Conservation (phyloP, 2,113 vertebrate genomes). For the Nestor notabilis region DNA sequence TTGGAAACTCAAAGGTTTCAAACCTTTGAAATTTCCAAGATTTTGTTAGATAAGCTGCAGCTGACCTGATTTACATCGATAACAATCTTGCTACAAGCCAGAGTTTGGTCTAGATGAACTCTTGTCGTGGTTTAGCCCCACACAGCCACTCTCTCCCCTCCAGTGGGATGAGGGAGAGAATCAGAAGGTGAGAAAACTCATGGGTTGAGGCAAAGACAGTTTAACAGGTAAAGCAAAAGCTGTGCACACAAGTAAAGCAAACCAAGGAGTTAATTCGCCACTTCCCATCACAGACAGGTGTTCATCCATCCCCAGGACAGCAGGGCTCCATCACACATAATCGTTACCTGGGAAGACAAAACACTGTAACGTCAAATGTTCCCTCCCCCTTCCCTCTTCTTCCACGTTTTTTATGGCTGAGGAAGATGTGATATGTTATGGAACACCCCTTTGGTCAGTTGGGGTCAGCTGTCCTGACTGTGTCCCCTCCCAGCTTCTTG, state of each 20-base stretch:
- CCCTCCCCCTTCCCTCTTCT: neutral
- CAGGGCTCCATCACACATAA: accelerated
- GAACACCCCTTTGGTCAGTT: neutral
- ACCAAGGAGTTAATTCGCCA: neutral
- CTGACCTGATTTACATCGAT: neutral
- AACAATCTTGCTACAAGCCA: neutral
- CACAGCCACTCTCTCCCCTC: accelerated
- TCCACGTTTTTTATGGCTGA: neutral
- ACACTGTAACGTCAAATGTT: accelerated
- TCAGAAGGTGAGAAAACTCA: accelerated
- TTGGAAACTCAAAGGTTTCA: neutral
- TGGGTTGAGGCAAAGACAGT: neutral
- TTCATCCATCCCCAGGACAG: neutral
- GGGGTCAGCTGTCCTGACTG: neutral
- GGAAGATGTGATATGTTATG: neutral
- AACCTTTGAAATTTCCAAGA: neutral
- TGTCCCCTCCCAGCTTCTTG: neutral
- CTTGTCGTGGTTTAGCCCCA: neutral
- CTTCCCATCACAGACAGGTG: neutral
- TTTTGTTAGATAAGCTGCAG: neutral
- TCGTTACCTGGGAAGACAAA: neutral
- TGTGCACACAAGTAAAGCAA: accelerated
- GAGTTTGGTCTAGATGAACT: neutral
- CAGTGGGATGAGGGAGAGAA: neutral
- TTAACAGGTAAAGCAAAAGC: neutral